Evolutionary conservation across 2,797 vertebrate species (phyloP).

Genomic region (Remorina albescens): DNA sequence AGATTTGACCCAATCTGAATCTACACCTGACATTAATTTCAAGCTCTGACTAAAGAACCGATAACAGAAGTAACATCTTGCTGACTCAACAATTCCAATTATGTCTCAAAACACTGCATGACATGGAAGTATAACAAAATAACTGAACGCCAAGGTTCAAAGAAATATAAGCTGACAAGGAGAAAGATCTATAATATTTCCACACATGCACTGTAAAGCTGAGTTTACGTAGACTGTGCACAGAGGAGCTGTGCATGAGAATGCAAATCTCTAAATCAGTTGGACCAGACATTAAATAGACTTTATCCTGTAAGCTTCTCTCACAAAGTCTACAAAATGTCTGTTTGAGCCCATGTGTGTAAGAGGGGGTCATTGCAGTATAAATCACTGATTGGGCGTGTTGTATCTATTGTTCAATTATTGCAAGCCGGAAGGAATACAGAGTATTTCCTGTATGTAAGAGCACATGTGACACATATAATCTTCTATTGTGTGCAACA

Average conservation of each 20-base stretch:
- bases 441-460: neutral
- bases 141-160: constrained; percentile 38
- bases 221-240: neutral
- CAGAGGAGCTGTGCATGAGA: neutral
- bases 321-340: neutral
- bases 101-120: constrained; percentile 49
- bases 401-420: neutral
- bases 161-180: constrained; percentile 36
- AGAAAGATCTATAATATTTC: neutral
- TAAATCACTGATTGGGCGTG: neutral
- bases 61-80: constrained; percentile 44
- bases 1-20: constrained; percentile 49
- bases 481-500: neutral
- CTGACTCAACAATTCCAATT: constrained; percentile 54
- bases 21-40: constrained; percentile 64
- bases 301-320: too few species aligned
- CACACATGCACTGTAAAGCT: neutral
- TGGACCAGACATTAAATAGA: neutral
- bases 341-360: neutral
- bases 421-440: neutral
- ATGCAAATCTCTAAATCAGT: neutral
- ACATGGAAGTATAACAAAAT: constrained; percentile 46
- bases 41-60: constrained; percentile 39
- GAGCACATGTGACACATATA: neutral
- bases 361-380: neutral